Evolutionary conservation across 2,113 vertebrate species (phyloP), one percentile per base, ranked within the genome.

Genomic region (Alosa alosa): DNA sequence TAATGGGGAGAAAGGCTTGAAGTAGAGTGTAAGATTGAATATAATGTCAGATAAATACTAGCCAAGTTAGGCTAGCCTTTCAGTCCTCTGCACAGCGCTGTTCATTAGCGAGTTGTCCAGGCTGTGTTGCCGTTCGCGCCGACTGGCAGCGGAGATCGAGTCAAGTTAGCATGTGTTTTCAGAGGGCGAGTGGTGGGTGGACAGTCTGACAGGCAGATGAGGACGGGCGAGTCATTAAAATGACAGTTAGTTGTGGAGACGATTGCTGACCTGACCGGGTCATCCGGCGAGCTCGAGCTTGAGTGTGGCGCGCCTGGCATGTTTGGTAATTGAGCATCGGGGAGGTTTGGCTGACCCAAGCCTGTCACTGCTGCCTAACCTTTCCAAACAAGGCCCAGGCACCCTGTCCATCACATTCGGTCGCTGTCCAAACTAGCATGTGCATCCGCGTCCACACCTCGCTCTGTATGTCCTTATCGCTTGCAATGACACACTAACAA

Each of bases 151-250:
- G 1, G 64, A 10, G 64, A 72, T 36, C 36, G 64, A 72, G 64
- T 11, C 64, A 1, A 84, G 84, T 49, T 6, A 60, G 84, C 82
- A 72, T 85, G 83, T 83, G 72, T 83, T 64, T 83, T 25, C 15
- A 20, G 72, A 47, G 52, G 81, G 82, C 81, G 83, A 47, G 87
- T 36, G 64, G 75, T 36, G 55, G 50, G 49, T 46, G 64, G 75
- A 75, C 60, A 45, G 86, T 81, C 4, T 81, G 85, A 86, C 20
- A 83, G 84, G 81, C 87, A 90, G 87, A 87, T 88, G 86, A 87
- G 86, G 64, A 72, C 64, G 18, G 44, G 86, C 81, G 82, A 68
- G 81, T 90, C 89, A 87, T 90, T 90, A 90, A 90, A 88, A 87
- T 86, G 83, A 87, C 86, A 85, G 84, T 86, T 87, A 86, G 87